A percentile compares a stretch with the other conserved stretches of the same genome.
phyloP scores from a whole-genome alignment of 1,140 invertebrate genomes.

The Pectinophora gossypiella region DNA sequence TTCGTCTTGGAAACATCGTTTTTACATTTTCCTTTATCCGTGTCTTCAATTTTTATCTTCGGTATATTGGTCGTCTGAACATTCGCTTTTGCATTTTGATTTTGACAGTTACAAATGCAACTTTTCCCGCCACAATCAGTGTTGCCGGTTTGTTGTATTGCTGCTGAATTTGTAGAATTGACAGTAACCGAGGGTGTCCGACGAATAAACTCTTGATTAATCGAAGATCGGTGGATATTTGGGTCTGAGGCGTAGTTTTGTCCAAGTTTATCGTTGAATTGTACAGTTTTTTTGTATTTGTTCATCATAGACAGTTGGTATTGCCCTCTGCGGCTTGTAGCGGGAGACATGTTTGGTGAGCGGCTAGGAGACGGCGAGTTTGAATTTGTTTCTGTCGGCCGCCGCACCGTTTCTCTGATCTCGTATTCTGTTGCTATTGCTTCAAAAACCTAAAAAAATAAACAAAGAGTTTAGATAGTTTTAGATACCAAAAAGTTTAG shows the following conservation, averaged over 20 bases:
- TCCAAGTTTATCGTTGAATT: slow-evolving; percentile 36
- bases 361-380: slow-evolving; percentile 41
- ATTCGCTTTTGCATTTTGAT: slow-evolving; percentile 9
- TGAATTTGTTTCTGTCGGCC: slow-evolving; percentile 31
- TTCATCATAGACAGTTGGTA: slow-evolving; percentile 59
- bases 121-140: slow-evolving; percentile 19
- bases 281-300: slow-evolving; percentile 31
- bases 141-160: slow-evolving; percentile 22
- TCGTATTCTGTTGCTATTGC: slow-evolving; percentile 65
- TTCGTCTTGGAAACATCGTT: too few relatives aligned
- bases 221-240: slow-evolving; percentile 36
- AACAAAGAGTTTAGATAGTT: neutral
- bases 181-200: neutral
- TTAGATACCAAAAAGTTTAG: too few relatives aligned
- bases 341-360: slow-evolving; percentile 46
- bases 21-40: slow-evolving; percentile 10
- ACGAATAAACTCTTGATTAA: slow-evolving; percentile 7
- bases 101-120: slow-evolving; percentile 21
- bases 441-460: slow-evolving; percentile 54
- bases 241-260: slow-evolving; percentile 46
- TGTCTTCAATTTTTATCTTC: slow-evolving; percentile 31
- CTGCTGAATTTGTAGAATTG: slow-evolving; percentile 17
- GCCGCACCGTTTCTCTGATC: slow-evolving; percentile 40
- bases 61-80: slow-evolving; percentile 17
- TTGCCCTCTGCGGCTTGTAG: slow-evolving; percentile 41